Evolutionary conservation across 2,113 vertebrate genomes (phyloP).

Genomic region (Neolamprologus hecqui): DNA sequence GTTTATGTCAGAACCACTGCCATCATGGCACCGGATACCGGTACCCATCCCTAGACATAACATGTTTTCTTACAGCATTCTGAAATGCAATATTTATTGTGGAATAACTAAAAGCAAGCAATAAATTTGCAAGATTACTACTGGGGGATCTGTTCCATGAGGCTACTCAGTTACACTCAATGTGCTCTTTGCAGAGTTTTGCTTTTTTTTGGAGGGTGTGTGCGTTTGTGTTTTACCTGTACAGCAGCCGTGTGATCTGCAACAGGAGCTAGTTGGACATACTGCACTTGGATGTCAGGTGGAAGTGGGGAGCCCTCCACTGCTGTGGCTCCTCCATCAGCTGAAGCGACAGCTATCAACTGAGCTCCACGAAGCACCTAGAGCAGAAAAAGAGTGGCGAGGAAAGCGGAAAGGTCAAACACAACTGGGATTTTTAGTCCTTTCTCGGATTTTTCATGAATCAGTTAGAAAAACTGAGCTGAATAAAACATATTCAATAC

Average conservation of each 20-base stretch:
- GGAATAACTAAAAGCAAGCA: conserved; percentile 2
- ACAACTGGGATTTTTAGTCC: not conserved
- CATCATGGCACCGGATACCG: rapidly evolving
- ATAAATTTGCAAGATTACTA: not conserved
- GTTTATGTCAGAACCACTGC: too few species aligned
- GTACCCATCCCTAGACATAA: not conserved
- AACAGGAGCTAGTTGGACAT: conserved; percentile 91
- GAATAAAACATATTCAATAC: not conserved
- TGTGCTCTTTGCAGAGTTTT: not conserved
- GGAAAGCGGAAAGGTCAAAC: not conserved
- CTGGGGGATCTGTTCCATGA: conserved; percentile 1
- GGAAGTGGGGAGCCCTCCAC: conserved; percentile 88
- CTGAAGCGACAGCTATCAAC: conserved; percentile 92
- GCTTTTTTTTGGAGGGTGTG: not conserved
- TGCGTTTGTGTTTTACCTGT: conserved; percentile 72
- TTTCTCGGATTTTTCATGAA: not conserved
- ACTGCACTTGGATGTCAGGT: conserved; percentile 95
- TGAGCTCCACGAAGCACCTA: conserved; percentile 93
- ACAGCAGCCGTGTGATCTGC: conserved; percentile 78
- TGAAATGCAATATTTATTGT: conserved; percentile 15
- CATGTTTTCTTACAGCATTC: not conserved
- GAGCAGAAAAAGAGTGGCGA: not conserved
- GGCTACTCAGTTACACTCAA: not conserved
- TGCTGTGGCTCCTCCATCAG: conserved; percentile 76
- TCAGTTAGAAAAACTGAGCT: not conserved